Base-by-base conservation (phyloP, 2,888 invertebrate species). In the Criorhina ranunculi region DNA sequence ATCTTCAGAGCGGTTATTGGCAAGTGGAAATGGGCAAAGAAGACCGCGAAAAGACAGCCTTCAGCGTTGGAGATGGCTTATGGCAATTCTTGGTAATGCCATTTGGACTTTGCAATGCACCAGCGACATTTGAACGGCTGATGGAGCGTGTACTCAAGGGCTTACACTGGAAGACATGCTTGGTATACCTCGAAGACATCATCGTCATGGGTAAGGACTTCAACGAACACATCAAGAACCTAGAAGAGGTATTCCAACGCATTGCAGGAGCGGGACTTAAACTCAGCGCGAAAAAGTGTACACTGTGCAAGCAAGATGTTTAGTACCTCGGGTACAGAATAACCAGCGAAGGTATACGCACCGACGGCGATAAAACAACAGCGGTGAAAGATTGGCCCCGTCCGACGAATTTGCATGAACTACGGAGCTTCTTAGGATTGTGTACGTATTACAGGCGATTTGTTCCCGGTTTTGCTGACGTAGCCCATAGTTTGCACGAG, bases 21-120 rank as follows among this genome's bases (percentile, higher is more conserved):
- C 72, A 81, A 46, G 55, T 78, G 12, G 70, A 69, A 11, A 55
- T 78, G 1, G 75, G 51, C 5, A 37, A 57, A 1, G 55, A 62
- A 3, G 87, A 88, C 31, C 6, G 51, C 5, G 31, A 53, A 31
- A 29, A 31, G 24, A 69, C 76, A 72, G 81, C 87, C 53, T 87
- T 88, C 88, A 53, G 87, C 87, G 49, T 80, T 72, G 1, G 87
- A 87, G 5, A 88, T 87, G 87, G 87, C 87, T 82, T 11, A 73
- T 81, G 31, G 5, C 29, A 7, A 33, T 33, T 3, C 33, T 2
- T 33, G 33, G 33, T 33, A 7, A 33, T 33, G 33, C 33, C 6
- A n/a, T n/a, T n/a, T n/a, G n/a, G n/a, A n/a, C n/a, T n/a, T n/a
- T n/a, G n/a, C n/a, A n/a, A n/a, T n/a, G 6, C 33, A 6, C 2